A percentile compares a stretch with the other conserved stretches of the same genome.
Evolutionary conservation across 2,888 invertebrate species (phyloP).

Genomic region (Drosophila dives): DNA sequence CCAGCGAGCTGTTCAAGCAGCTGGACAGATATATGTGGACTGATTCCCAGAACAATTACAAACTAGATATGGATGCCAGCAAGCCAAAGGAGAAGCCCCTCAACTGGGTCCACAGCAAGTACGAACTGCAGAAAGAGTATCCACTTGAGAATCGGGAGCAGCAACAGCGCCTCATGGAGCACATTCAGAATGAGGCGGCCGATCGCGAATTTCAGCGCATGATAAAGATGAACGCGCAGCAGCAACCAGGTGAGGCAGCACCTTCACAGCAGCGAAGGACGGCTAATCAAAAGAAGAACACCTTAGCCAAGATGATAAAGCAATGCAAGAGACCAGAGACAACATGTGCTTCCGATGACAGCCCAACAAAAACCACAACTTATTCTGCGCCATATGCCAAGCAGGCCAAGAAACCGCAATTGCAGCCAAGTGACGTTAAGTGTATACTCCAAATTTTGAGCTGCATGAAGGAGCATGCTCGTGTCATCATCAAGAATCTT

Average conservation of each 20-base stretch:
- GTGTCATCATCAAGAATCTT: slow-evolving; percentile 43
- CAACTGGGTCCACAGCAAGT: slow-evolving; percentile 5
- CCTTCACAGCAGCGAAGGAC: background rate
- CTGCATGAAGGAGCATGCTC: slow-evolving; percentile 43
- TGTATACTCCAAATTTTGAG: slow-evolving; percentile 8
- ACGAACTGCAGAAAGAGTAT: background rate
- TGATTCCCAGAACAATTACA: background rate
- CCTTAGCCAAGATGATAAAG: background rate
- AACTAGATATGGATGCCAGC: background rate
- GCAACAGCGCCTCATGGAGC: slow-evolving; percentile 17
- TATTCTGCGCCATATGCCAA: background rate
- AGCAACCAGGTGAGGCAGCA: background rate
- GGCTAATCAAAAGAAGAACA: background rate
- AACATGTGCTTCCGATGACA: background rate
- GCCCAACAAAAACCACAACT: background rate
- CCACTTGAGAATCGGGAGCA: background rate
- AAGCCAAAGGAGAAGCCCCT: background rate
- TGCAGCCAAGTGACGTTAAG: background rate
- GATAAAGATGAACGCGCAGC: slow-evolving; percentile 17
- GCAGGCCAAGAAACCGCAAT: background rate
- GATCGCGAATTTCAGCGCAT: slow-evolving; percentile 40
- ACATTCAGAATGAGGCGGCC: slow-evolving; percentile 22
- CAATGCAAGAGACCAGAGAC: slow-evolving; percentile 1
- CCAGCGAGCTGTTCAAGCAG: slow-evolving; percentile 19
- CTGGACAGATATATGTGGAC: slow-evolving; percentile 16